Evolutionary conservation across 2,888 invertebrate genomes (phyloP).

Genomic region (Syritta pipiens): DNA sequence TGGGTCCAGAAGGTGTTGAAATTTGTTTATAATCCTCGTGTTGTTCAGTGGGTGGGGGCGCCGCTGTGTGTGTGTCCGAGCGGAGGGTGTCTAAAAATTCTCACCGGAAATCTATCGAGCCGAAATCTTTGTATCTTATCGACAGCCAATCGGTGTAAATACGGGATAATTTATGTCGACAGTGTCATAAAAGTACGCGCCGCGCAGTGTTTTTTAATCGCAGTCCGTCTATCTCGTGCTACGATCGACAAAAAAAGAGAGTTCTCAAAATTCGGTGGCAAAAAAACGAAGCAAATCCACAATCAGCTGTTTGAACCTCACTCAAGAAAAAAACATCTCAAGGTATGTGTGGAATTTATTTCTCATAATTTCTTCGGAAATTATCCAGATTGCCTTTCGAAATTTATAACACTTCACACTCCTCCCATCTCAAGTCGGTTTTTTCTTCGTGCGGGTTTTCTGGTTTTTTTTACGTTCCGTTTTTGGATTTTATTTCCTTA

Average conservation of each 20-base stretch:
- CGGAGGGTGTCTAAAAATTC: background rate
- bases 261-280: background rate
- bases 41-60: slow-evolving; percentile 19
- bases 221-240: too few species aligned
- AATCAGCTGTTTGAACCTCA: slow-evolving; percentile 41
- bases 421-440: too few species aligned
- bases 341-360: slow-evolving; percentile 36
- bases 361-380: slow-evolving; percentile 7
- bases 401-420: slow-evolving; percentile 45
- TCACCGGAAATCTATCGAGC: slow-evolving; percentile 8
- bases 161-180: slow-evolving; percentile 4
- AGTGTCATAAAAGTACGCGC: slow-evolving; percentile 1
- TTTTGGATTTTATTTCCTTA: slow-evolving; percentile 35
- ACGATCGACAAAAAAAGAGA: slow-evolving; percentile 4
- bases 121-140: slow-evolving; percentile 12
- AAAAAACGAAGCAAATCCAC: background rate
- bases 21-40: too few species aligned
- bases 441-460: background rate
- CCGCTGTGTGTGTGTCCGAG: too few species aligned
- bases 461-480: background rate
- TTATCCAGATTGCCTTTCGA: slow-evolving; percentile 15
- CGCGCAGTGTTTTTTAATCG: too few species aligned
- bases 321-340: background rate
- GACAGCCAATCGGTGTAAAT: background rate
- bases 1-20: slow-evolving; percentile 22